A percentile compares a stretch with the other conserved stretches of the same genome.
Evolutionary conservation across 1,140 invertebrate species (phyloP).

Genomic region (Ctenoplectra terminalis): DNA sequence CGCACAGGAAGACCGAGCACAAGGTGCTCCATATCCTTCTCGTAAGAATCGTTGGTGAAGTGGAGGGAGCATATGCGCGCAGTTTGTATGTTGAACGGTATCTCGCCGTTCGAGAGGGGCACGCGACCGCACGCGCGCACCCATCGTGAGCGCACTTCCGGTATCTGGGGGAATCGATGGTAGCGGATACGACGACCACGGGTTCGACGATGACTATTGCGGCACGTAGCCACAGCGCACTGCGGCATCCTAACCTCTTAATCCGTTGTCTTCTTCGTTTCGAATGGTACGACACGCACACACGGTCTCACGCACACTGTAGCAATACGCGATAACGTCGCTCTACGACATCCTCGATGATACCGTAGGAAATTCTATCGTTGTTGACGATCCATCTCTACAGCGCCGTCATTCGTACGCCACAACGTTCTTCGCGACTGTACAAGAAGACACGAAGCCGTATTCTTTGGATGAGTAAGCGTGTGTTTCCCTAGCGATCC

Average conservation of each 20-base stretch:
- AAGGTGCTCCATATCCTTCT: conserved; percentile 85
- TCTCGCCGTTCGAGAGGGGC: conserved; percentile 79
- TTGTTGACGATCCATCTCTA: neutral
- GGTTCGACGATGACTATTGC: conserved; percentile 84
- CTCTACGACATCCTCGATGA: conserved; percentile 47
- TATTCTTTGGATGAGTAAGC: neutral
- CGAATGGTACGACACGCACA: neutral
- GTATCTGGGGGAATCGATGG: conserved; percentile 85
- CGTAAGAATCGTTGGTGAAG: conserved; percentile 84
- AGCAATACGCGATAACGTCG: conserved; percentile 20
- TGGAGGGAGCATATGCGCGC: conserved; percentile 85
- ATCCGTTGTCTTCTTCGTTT: conserved; percentile 52
- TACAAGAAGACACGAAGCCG: neutral
- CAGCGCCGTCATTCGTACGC: neutral
- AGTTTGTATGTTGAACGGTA: conserved; percentile 84
- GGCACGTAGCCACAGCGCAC: conserved; percentile 84
- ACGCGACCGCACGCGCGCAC: conserved; percentile 83
- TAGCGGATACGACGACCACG: conserved; percentile 84
- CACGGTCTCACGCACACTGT: conserved; percentile 4
- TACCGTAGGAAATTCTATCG: conserved; percentile 5
- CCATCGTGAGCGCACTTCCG: conserved; percentile 83
- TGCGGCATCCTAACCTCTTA: conserved; percentile 82
- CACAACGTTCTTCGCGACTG: neutral
- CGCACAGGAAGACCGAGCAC: conserved; percentile 84
- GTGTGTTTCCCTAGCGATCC: neutral